These are phyloP conservation scores for Marisa cornuarietis DNA, from an alignment of 1,140 invertebrate species.

Conservation along the genomic window DNA sequence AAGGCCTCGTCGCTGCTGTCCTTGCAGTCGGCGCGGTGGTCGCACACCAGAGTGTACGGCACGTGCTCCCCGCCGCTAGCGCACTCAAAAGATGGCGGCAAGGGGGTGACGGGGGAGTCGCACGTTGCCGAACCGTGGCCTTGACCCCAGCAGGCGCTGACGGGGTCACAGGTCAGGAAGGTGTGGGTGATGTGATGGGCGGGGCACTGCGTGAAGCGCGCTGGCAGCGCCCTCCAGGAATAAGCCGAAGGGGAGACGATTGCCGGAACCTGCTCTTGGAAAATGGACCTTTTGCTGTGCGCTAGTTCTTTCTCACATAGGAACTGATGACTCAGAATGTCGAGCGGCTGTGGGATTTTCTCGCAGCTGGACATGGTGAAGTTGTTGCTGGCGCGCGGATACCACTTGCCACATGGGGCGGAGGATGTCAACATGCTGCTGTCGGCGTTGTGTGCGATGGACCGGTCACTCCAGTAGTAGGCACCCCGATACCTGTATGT, in stretches of 20 bases:
- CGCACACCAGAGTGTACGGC: conserved; percentile 11
- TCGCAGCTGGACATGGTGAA: neutral
- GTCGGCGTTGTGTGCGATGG: no score
- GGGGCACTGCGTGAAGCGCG: neutral
- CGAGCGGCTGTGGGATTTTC: neutral
- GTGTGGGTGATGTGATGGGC: neutral
- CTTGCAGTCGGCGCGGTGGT: conserved; percentile 6
- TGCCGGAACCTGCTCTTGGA: neutral
- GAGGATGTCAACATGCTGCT: neutral
- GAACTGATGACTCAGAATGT: neutral
- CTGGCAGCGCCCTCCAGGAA: neutral
- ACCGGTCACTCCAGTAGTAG: neutral
- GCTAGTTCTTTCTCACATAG: neutral
- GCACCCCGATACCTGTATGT: no score
- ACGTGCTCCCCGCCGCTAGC: neutral
- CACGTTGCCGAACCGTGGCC: neutral
- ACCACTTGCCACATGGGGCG: neutral
- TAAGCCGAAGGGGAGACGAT: neutral
- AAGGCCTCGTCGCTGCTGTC: conserved; percentile 11
- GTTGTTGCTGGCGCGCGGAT: neutral
- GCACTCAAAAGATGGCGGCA: neutral
- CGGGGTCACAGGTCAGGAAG: neutral
- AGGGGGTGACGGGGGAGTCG: neutral
- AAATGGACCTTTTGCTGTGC: neutral
- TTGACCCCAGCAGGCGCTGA: neutral